Evolutionary conservation across 2,113 vertebrate genomes (phyloP).

Genomic region (Eubucco bourcierii): DNA sequence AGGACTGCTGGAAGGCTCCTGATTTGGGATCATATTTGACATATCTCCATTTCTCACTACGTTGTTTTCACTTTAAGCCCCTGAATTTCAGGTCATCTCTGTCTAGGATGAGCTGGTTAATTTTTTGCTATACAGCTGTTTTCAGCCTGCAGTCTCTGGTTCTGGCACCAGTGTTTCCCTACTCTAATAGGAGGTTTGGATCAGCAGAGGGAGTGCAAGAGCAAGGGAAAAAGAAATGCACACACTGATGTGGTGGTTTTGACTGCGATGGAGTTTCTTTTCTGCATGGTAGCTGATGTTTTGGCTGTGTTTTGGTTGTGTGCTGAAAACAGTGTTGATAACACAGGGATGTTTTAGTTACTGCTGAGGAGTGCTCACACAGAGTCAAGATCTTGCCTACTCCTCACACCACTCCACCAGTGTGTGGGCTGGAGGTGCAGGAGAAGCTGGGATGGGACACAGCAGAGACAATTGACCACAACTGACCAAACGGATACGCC

Average conservation of each 20-base stretch:
- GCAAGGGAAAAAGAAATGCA: not conserved
- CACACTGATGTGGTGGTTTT: not conserved
- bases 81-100: not conserved
- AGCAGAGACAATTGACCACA: not conserved
- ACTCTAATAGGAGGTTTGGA: not conserved
- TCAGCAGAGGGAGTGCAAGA: conserved; percentile 63
- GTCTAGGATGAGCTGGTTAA: not conserved
- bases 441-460: not conserved
- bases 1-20: not conserved
- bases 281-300: not conserved
- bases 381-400: not conserved
- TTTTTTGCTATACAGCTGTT: not conserved
- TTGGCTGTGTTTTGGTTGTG: not conserved
- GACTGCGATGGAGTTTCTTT: not conserved
- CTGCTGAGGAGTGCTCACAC: not conserved
- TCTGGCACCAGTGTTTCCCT: not conserved
- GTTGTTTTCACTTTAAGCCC: not conserved
- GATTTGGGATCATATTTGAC: not conserved
- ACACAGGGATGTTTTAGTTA: not conserved
- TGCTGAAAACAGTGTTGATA: not conserved
- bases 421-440: not conserved
- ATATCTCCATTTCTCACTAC: not conserved
- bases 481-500: not conserved
- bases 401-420: not conserved
- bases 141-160: not conserved